A percentile compares a stretch with the other conserved stretches of the same genome.
Conservation (phyloP, 2,888 invertebrate genomes). For the Lepidochitona cinerea region DNA sequence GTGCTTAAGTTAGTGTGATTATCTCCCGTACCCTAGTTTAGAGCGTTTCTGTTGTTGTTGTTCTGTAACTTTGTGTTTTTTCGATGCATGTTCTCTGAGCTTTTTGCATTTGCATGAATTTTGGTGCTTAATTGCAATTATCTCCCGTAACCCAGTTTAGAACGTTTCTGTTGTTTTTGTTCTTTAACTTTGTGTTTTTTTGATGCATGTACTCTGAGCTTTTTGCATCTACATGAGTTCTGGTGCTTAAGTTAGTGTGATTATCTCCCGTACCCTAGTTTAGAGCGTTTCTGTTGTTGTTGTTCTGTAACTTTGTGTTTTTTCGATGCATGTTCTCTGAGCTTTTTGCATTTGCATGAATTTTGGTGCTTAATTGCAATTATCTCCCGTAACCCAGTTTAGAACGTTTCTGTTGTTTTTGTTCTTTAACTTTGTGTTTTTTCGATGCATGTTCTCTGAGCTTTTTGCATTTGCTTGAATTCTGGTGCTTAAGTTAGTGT, state of each 20-base stretch:
- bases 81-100: neutral
- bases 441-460: neutral
- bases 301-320: neutral
- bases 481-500: neutral
- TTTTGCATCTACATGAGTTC: no score
- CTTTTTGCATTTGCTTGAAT: neutral
- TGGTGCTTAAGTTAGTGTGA: no score
- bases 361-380: neutral
- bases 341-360: neutral
- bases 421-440: neutral
- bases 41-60: neutral
- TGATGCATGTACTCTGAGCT: no score
- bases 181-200: neutral
- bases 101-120: neutral
- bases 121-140: neutral
- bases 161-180: neutral
- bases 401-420: neutral
- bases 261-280: no score
- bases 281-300: neutral
- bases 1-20: no score
- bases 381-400: neutral
- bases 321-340: neutral
- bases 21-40: no score
- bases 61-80: neutral
- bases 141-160: neutral